A percentile compares a stretch with the other conserved stretches of the same genome.
Evolutionary conservation across 1,140 invertebrate genomes (phyloP).

Genomic region (Drosophila pandora): DNA sequence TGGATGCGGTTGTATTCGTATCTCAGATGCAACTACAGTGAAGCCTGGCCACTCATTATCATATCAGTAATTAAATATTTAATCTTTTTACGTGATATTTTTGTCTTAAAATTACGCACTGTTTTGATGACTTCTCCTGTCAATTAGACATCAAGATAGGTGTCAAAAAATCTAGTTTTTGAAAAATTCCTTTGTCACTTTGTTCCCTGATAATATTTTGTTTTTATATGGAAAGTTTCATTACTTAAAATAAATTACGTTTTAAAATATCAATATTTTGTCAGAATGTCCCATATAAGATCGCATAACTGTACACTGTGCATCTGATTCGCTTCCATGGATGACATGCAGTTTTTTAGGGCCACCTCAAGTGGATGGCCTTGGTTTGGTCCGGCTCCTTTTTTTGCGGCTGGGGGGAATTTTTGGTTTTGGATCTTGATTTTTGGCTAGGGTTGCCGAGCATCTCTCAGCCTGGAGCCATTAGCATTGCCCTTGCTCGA

Average conservation of each 20-base stretch:
- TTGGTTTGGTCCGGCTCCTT: slow-evolving; percentile 49
- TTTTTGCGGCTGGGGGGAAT: slow-evolving; percentile 32
- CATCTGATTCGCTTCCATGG: slow-evolving; percentile 44
- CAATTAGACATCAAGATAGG: neutral
- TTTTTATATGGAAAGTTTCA: slow-evolving; percentile 1
- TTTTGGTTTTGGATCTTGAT: slow-evolving; percentile 18
- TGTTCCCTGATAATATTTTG: neutral
- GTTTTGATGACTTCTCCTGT: neutral
- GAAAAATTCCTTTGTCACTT: neutral
- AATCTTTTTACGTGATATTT: too few species aligned
- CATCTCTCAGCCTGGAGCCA: slow-evolving; percentile 9
- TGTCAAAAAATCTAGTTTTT: neutral
- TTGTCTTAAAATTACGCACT: neutral
- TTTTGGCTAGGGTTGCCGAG: slow-evolving; percentile 21
- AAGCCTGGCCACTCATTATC: neutral
- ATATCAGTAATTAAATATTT: neutral
- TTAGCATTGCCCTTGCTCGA: slow-evolving; percentile 44
- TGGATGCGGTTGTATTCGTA: slow-evolving; percentile 19
- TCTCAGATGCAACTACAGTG: slow-evolving; percentile 15
- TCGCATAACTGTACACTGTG: slow-evolving; percentile 10
- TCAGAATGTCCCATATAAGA: neutral
- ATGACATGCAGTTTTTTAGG: slow-evolving; percentile 75
- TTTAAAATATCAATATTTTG: neutral
- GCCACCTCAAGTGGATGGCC: slow-evolving; percentile 68
- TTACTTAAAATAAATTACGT: neutral